Conservation (phyloP, 2,113 vertebrate species). For the Heptranchias perlo region DNA sequence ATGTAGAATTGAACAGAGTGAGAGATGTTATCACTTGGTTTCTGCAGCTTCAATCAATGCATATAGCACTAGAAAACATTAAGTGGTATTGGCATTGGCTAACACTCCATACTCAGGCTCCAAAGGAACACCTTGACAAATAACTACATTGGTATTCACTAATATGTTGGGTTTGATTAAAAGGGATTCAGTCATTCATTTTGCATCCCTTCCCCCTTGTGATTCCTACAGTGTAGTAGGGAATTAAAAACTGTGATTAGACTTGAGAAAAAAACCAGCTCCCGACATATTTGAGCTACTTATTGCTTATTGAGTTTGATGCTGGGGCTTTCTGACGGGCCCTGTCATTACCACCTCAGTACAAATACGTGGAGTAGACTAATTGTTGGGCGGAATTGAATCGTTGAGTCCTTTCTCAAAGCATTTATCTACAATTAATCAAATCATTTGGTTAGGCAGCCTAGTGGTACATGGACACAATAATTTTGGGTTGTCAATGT, state of each 20-base stretch:
- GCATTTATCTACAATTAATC: conserved; percentile 30
- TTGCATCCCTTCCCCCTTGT: not conserved
- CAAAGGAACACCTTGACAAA: not conserved
- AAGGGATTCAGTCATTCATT: not conserved
- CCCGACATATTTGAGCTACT: not conserved
- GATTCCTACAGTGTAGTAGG: not conserved
- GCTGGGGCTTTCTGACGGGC: not conserved
- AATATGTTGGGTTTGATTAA: not conserved
- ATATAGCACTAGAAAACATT: not conserved
- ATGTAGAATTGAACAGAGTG: not conserved
- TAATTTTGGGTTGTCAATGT: conserved; percentile 21
- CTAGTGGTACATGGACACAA: not conserved
- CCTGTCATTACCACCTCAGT: not conserved
- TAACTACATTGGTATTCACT: not conserved
- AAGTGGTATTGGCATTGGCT: not conserved
- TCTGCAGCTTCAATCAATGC: not conserved
- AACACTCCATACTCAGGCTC: not conserved
- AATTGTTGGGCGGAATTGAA: conserved; percentile 2
- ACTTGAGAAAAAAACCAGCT: not conserved
- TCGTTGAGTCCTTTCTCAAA: not conserved
- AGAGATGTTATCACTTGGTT: not conserved
- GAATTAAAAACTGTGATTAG: not conserved
- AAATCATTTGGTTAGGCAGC: conserved; percentile 10
- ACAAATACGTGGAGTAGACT: not conserved
- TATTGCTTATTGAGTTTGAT: not conserved